Percentiles rank a stretch among this genome's conserved stretches.
phyloP scores from a whole-genome alignment of 2,113 vertebrate genomes.

The Asarcornis scutulata region DNA sequence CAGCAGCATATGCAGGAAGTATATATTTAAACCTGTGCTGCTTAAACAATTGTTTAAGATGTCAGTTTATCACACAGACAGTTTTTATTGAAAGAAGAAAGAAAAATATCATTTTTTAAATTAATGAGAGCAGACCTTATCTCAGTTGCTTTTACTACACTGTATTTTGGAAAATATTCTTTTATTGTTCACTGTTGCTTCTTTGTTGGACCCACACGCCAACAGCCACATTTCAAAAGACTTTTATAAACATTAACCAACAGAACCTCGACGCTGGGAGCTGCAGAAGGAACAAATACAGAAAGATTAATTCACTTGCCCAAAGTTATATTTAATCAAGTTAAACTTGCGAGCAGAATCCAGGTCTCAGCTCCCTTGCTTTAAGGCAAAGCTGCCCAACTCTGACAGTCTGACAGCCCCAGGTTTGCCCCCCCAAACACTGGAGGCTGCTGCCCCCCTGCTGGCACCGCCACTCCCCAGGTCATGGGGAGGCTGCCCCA shows the following conservation, averaged over 20 bases:
- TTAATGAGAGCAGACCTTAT: conserved; percentile 64
- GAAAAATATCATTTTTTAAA: conserved; percentile 64
- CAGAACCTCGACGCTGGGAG: conserved; percentile 1
- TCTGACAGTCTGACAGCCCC: neutral
- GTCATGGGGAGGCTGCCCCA: neutral
- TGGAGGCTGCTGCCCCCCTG: accelerated
- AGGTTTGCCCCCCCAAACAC: accelerated
- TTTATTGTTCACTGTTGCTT: neutral
- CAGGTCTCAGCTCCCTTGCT: accelerated
- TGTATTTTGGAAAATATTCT: conserved; percentile 5
- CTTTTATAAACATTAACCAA: conserved; percentile 23
- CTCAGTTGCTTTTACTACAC: conserved; percentile 16
- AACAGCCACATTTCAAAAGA: conserved; percentile 39
- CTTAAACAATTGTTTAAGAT: conserved; percentile 69
- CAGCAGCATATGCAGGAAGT: conserved; percentile 65
- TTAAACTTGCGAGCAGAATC: accelerated
- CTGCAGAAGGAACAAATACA: neutral
- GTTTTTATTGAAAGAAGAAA: conserved; percentile 52
- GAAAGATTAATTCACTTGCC: neutral
- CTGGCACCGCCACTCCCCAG: accelerated
- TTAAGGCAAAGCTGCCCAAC: accelerated
- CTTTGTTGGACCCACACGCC: conserved; percentile 23
- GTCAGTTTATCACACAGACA: conserved; percentile 56
- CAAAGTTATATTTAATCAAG: neutral
- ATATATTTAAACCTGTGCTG: conserved; percentile 42